Evolutionary conservation across 2,113 vertebrate species (phyloP), one percentile per base, ranked within the genome.

Genomic region (Polypterus bichir): DNA sequence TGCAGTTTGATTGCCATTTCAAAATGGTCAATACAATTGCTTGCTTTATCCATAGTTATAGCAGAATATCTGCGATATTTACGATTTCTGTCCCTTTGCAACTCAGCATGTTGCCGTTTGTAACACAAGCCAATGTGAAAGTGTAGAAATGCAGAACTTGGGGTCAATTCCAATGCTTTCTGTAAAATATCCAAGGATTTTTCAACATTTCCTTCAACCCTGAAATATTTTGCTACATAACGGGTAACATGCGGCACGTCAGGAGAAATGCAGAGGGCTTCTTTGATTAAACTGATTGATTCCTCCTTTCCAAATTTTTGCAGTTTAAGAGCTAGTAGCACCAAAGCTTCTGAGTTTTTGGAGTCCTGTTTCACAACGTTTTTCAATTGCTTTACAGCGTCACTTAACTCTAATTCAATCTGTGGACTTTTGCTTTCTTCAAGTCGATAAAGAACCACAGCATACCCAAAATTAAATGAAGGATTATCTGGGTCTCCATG

Each of bases 91-190:
- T n/a, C n/a, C n/a, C n/a, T n/a, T n/a, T 9, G 9, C 49, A 61
- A 1, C 7, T 54, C 8, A 44, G 49, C 44, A 11, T 68, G 52
- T 46, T 62, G 56, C 10, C 10, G 53, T 59, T 70, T 74, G 62
- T 74, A 71, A 61, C 74, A 78, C 10, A 72, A 61, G 4, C 69
- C 74, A 1, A 75, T 68, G 53, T 75, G 76, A 59, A 76, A 71
- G n/a, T 76, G 70, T 58, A 78, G 64, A 48, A 76, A 74, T 4
- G 64, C 48, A 1, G 68, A 67, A 10, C 64, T 56, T 7, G 70
- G 63, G 4, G 52, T 54, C 7, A 52, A 56, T 9, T 73, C 60
- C 48, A 69, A 45, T 4, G 61, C 69, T 57, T 48, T 69, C 47
- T 65, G 59, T 9, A 73, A 57, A 10, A 72, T 5, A 5, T 46